These are phyloP conservation scores for Galerucella pusilla DNA, from an alignment of 2,888 invertebrate genomes.

Conservation along the genomic window DNA sequence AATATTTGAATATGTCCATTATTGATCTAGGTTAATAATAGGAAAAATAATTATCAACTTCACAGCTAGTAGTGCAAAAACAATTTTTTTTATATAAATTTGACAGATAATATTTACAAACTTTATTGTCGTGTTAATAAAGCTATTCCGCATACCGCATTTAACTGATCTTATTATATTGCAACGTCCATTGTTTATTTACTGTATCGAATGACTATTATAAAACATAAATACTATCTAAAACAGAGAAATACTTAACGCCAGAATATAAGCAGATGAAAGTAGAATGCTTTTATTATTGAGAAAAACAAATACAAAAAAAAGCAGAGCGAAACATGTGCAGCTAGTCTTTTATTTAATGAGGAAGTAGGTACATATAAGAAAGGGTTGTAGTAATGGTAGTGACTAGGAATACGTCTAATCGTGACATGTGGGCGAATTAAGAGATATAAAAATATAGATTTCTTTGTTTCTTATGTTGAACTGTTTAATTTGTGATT, in stretches of 20 bases:
- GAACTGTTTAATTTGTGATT: no score
- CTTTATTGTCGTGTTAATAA: neutral
- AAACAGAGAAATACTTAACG: constrained; percentile 14
- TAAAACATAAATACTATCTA: constrained; percentile 16
- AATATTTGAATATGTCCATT: no score
- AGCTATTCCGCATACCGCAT: constrained; percentile 6
- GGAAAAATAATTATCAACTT: no score
- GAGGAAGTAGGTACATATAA: constrained; percentile 20
- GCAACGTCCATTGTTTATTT: constrained; percentile 9
- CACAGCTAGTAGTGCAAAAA: no score
- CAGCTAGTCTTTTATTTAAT: constrained; percentile 18
- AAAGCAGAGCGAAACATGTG: constrained; percentile 8
- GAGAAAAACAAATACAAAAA: constrained; percentile 9
- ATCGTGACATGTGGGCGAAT: neutral
- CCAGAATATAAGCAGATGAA: constrained; percentile 15
- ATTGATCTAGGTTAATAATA: no score
- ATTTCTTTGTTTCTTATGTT: no score
- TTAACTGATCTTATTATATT: constrained; percentile 2
- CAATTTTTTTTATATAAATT: neutral
- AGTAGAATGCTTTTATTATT: constrained; percentile 20
- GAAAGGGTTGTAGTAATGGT: constrained; percentile 18
- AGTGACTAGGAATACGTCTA: constrained; percentile 17
- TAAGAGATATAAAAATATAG: neutral
- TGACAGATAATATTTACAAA: neutral
- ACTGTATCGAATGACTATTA: constrained; percentile 17